Conservation (phyloP, 2,797 vertebrate genomes). For the Poeciliopsis paucimaculata region DNA sequence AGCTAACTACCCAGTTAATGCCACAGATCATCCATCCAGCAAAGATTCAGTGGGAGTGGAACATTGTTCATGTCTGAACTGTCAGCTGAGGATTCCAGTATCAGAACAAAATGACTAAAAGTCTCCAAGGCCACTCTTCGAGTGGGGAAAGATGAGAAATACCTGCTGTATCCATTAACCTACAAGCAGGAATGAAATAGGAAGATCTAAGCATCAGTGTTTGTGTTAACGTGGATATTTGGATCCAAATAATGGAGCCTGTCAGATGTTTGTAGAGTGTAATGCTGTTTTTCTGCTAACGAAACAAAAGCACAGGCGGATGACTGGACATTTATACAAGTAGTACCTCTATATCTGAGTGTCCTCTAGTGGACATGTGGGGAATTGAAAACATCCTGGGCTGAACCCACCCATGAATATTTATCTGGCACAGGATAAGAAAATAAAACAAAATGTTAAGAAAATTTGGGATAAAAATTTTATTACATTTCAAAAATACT, state of each 20-base stretch:
- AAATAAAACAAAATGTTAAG: neutral
- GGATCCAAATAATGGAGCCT: neutral
- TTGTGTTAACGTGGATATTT: neutral
- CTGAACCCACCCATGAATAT: constrained; percentile 21
- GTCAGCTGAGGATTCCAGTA: constrained; percentile 5
- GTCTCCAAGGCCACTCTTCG: neutral
- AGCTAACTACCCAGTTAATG: constrained; percentile 34
- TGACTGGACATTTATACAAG: neutral
- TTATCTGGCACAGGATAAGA: constrained; percentile 7
- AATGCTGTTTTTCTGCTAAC: constrained; percentile 14
- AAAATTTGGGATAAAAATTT: neutral
- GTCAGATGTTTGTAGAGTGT: neutral
- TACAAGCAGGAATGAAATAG: neutral
- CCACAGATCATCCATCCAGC: constrained; percentile 16
- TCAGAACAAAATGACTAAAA: neutral
- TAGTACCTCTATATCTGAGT: constrained; percentile 45
- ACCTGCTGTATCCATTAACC: neutral
- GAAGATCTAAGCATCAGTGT: neutral
- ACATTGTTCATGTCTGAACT: constrained; percentile 7
- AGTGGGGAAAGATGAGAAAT: neutral
- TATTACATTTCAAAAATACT: no score
- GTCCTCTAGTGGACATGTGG: constrained; percentile 69
- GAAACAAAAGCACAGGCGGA: constrained; percentile 18
- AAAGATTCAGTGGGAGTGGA: constrained; percentile 10
- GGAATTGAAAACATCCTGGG: constrained; percentile 18